Base-by-base conservation (phyloP, 2,888 invertebrate species). In the Spilarctia lutea region DNA sequence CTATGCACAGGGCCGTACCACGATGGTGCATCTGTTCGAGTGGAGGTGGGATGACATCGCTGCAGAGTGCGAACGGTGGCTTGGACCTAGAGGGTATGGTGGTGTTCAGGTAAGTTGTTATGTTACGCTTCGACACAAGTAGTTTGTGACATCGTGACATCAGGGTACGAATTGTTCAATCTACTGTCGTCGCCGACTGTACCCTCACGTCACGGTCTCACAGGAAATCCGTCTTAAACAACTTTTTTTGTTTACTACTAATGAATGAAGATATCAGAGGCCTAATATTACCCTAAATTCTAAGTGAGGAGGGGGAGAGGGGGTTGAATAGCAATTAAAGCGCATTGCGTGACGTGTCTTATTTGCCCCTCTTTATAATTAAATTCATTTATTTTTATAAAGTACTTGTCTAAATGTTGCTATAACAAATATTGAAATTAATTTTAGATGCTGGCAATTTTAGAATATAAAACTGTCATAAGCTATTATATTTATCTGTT, bases 11-110 rank as follows among this genome's bases (percentile, higher is more conserved):
- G 96, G 96, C 48, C 95, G 97, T 39, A 96, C 96, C 24, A 96
- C 96, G 0, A 97, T 98, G 91, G 98, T 98, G 0, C 98, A 98
- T 86, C 93, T 98, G 16, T 98, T 98, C 82, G 98, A 98, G 89
- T 98, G 98, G 98, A 98, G 97, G 90, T 98, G 97, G 97, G 92
- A 94, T 30, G 98, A 98, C 85, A 97, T 98, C 65, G 98, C 98
- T 0, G 94, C 92, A 39, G 98, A 98, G 90, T 98, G 98, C 88
- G 98, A 98, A 88, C 90, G 96, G n/a, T 98, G 98, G 91, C 94
- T 98, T 52, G 97, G 97, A 0, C 97, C 97, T 0, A 96, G 96
- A 80, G 98, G 98, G 60, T 98, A 96, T 88, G 98, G 96, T 71
- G 98, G 97, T 74, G 96, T 97, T 72, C 97, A 97, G 96, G 97